Evolutionary conservation across 2,797 vertebrate species (phyloP), one percentile per base, ranked within the genome.

Genomic region (Morus bassanus): DNA sequence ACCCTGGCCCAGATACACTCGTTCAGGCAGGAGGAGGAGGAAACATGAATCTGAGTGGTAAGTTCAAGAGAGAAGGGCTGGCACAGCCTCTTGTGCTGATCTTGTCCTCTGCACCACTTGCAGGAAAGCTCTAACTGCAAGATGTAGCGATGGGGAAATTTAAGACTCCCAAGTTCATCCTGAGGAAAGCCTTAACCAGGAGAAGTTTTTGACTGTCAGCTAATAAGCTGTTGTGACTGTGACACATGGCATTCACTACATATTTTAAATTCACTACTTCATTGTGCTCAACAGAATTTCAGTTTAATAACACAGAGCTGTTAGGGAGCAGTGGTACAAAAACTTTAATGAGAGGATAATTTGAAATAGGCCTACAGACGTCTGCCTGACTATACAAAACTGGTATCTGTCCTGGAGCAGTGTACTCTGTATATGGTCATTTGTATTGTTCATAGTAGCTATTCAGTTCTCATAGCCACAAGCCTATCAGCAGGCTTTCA

Each of bases 231-330:
- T 53, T 69, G 33, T 56, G 35, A 54, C 59, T 45, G 22, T 85
- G 78, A 75, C 74, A 78, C 31, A 9, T 48, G 64, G 63, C 63
- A 69, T 75, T 23, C 37, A 30, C 35, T 51, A 23, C n/a, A 33
- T 39, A 39, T 45, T 92, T 93, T 89, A 68, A 83, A 92, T 88
- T 87, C 53, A 61, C 15, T 59, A 5, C 89, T 85, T 89, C 57
- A 54, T 53, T 35, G 8, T 72, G 50, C 37, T 82, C 28, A 76
- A 2, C 13, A 39, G 33, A 81, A 24, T 76, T 92, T 73, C 60
- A 77, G 48, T 74, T 95, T 67, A 70, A 64, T 45, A 78, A 83
- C 16, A 35, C 31, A 41, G 59, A 87, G 13, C 30, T 67, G 33
- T 67, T 82, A 50, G 50, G 48, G 43, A 89, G 22, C 11, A 85